A percentile compares a stretch with the other conserved stretches of the same genome.
Evolutionary conservation across 2,113 vertebrate genomes (phyloP).

Genomic region (Rhabdomys dilectus): DNA sequence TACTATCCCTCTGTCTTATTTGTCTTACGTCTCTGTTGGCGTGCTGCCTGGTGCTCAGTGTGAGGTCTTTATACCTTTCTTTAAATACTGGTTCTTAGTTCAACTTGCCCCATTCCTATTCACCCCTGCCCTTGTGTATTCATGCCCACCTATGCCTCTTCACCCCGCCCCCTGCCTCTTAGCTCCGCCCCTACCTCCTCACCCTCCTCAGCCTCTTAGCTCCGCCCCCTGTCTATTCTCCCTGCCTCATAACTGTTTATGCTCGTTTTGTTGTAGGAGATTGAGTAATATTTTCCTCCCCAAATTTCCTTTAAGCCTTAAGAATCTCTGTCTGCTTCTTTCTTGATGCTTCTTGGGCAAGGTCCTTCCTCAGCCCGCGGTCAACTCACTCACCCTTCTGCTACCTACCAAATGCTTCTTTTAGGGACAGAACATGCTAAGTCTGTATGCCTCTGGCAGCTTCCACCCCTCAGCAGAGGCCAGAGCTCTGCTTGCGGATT

Average conservation of each 20-base stretch:
- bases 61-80: background rate
- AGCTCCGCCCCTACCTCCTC: background rate
- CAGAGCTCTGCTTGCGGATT: accelerated
- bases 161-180: background rate
- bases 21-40: background rate
- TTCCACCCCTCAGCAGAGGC: background rate
- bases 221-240: background rate
- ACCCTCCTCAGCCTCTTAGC: background rate
- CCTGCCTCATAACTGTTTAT: too few species aligned
- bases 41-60: background rate
- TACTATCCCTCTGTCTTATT: background rate
- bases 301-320: background rate
- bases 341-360: conserved; percentile 13
- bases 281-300: background rate
- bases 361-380: background rate
- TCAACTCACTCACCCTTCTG: background rate
- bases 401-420: conserved; percentile 2
- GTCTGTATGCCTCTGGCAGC: background rate
- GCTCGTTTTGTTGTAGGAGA: background rate
- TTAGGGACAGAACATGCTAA: background rate
- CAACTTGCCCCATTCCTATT: background rate
- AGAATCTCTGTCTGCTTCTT: background rate
- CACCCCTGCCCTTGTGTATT: background rate
- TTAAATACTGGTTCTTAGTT: background rate
- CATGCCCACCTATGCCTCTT: background rate